Percentiles rank a stretch among this genome's conserved stretches.
These are phyloP conservation scores for Sebastes nivosus DNA, from an alignment of 2,797 vertebrate genomes.

Conservation along the genomic window DNA sequence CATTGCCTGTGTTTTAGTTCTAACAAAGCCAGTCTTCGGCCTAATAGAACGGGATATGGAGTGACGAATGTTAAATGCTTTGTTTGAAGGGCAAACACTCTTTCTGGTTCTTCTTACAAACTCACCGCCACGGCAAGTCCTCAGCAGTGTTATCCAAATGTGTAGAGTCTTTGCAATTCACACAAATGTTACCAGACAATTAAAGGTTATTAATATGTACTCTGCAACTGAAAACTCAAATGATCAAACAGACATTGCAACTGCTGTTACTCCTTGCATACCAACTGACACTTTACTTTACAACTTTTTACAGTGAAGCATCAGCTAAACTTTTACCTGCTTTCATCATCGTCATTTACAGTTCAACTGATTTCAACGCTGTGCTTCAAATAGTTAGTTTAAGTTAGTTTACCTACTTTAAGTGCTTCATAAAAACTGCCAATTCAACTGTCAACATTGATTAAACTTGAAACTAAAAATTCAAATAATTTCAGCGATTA, in stretches of 20 bases:
- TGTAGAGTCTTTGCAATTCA: neutral
- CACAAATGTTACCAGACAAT: neutral
- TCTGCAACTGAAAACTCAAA: neutral
- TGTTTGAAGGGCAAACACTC: constrained; percentile 61
- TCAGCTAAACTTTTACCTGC: neutral
- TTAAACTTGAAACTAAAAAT: neutral
- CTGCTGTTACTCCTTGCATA: neutral
- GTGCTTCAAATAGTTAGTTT: neutral
- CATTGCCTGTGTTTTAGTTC: constrained; percentile 57
- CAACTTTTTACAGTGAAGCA: neutral
- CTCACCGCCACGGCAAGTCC: neutral
- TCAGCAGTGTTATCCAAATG: neutral
- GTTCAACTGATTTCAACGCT: neutral
- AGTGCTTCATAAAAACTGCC: neutral
- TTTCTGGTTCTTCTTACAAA: constrained; percentile 5
- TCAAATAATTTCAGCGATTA: neutral
- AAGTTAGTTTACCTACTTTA: neutral
- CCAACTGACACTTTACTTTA: neutral
- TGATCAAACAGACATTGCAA: neutral
- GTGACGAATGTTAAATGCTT: constrained; percentile 52
- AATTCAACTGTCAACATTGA: neutral
- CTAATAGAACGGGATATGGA: constrained; percentile 38
- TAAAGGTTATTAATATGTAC: neutral
- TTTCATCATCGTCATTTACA: neutral
- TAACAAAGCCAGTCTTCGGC: constrained; percentile 48